Evolutionary conservation across 2,888 invertebrate genomes (phyloP), one percentile per base, ranked within the genome.

Genomic region (Caenorhabditis sp.): DNA sequence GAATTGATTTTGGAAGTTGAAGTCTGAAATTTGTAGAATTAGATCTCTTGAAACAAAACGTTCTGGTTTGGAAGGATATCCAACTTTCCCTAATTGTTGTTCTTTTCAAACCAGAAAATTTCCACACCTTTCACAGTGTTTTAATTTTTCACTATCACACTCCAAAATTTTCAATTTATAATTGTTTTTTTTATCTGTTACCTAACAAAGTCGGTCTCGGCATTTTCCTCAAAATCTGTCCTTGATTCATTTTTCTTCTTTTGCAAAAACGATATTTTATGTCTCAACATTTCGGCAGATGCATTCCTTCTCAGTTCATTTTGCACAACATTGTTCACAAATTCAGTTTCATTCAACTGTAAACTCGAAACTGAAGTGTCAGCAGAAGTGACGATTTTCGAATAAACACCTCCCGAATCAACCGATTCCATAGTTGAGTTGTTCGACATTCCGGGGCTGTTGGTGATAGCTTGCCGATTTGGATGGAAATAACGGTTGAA

Each of bases 401-500:
- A 63, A 53, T 72, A 72, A 58, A 72, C 72, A 27, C 72, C 72
- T 6, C 72, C 72, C 24, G 69, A 69, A 31, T 68, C 74, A 3
- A 68, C 67, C 24, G 69, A 69, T 54, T 74, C 74, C 74, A 74
- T 74, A 57, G 74, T 74, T 24, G 74, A 74, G 61, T 74, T 74
- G 65, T 74, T 74, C 65, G 65, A 68, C 21, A 69, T 36, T 12
- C 72, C 68, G 0, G 72, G 68, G 17, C 72, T 73, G 2, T 68
- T 68, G 51, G 24, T 69, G 26, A 57, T 69, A 5, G 63, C 73
- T 4, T 61, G 66, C 23, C 74, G 55, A 36, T 53, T 68, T 14
- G 69, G 69, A 53, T 74, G 69, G 43, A 65, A 74, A 51, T 27
- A 69, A 3, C 74, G 69, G 23, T 69, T 74, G 63, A 69, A 74